Conservation (phyloP, 2,888 invertebrate genomes). For the Agrotis ipsilon region DNA sequence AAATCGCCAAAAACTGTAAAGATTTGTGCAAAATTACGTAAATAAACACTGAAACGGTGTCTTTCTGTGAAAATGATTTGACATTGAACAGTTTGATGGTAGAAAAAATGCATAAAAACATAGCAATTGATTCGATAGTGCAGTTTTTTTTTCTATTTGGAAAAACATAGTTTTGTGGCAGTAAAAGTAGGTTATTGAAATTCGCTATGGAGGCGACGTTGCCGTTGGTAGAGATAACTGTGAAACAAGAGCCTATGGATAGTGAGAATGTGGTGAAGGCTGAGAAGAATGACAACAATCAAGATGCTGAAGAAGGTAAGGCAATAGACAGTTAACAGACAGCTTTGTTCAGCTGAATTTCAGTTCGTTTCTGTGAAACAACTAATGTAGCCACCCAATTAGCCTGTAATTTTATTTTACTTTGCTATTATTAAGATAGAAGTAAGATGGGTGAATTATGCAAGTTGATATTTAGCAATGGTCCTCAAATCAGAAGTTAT, state of each 20-base stretch:
- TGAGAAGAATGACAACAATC: conserved; percentile 10
- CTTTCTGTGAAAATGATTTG: conserved; percentile 21
- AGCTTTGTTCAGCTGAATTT: too few species aligned
- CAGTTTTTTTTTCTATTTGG: conserved; percentile 20
- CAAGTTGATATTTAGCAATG: too few species aligned
- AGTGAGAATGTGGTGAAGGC: conserved; percentile 21
- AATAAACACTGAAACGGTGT: conserved; percentile 3
- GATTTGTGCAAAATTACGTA: conserved; percentile 14
- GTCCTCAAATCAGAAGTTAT: background rate
- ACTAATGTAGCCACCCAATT: too few species aligned
- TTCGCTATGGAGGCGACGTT: conserved; percentile 53
- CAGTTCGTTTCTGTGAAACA: too few species aligned
- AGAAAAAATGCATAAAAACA: conserved; percentile 33
- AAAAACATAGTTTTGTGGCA: conserved; percentile 13
- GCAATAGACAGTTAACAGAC: background rate
- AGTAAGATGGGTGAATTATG: too few species aligned
- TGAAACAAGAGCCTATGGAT: conserved; percentile 54
- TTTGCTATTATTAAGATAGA: too few species aligned
- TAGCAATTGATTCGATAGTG: conserved; percentile 10
- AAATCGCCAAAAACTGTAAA: conserved; percentile 26
- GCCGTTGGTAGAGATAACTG: conserved; percentile 42
- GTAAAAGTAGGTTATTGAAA: conserved; percentile 41
- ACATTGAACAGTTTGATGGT: conserved; percentile 1
- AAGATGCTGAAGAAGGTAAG: conserved; percentile 20
- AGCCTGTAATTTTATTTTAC: too few species aligned